Percentiles rank a stretch among this genome's conserved stretches.
Conservation (phyloP, 2,113 vertebrate genomes). For the Hydropotes inermis region DNA sequence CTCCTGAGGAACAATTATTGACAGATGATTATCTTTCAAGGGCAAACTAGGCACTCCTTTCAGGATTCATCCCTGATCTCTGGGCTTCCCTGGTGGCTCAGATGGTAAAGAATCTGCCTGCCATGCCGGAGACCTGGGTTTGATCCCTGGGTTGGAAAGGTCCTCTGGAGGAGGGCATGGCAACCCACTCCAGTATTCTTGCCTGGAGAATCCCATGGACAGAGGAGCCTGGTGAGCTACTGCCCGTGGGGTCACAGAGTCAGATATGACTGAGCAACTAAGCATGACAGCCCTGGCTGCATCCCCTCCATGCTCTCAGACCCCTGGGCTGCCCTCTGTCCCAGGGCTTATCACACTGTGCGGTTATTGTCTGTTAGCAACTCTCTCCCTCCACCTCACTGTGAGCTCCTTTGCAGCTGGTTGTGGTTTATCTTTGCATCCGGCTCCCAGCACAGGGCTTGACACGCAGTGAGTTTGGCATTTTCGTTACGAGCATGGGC, state of each 20-base stretch:
- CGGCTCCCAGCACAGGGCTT: not conserved
- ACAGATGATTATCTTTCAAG: constrained; percentile 4
- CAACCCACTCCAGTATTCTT: not conserved
- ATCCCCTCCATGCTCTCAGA: not conserved
- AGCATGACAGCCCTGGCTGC: not conserved
- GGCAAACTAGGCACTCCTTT: not conserved
- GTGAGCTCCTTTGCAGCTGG: not conserved
- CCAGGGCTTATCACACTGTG: not conserved
- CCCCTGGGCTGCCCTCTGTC: not conserved
- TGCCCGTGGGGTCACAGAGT: not conserved
- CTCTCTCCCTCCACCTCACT: not conserved
- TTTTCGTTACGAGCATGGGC: not conserved
- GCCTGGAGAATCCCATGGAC: not conserved
- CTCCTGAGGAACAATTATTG: constrained; percentile 12
- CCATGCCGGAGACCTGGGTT: not conserved
- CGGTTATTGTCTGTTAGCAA: not conserved
- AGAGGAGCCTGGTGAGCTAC: not conserved
- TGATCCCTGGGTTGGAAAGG: not conserved
- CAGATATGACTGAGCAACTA: not conserved
- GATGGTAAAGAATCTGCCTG: not conserved
- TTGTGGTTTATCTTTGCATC: constrained; percentile 11
- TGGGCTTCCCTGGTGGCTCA: not conserved
- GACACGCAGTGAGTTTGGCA: not conserved
- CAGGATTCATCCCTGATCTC: not conserved
- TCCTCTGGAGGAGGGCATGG: not conserved